phyloP scores from a whole-genome alignment of 2,888 invertebrate species.

The Hylaea fasciaria region DNA sequence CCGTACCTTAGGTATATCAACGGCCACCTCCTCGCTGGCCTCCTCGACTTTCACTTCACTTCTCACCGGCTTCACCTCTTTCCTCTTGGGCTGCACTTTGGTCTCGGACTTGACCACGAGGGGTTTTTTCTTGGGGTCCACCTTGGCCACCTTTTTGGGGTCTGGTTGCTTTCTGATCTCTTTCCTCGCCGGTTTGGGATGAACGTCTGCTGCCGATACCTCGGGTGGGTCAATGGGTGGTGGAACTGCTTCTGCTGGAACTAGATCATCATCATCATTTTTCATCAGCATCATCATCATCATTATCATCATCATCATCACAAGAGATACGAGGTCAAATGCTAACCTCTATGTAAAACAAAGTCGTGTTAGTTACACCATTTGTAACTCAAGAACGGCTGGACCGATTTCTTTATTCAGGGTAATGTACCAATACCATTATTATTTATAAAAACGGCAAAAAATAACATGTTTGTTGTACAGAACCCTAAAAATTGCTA shows the following conservation, averaged over 20 bases:
- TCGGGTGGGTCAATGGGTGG: constrained; percentile 67
- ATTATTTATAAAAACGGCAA: too few species aligned
- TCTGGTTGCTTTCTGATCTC: constrained; percentile 52
- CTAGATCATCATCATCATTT: too few species aligned
- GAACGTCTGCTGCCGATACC: constrained; percentile 68
- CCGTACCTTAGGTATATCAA: constrained; percentile 48
- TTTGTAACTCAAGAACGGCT: too few species aligned
- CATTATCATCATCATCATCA: too few species aligned
- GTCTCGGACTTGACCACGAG: constrained; percentile 50
- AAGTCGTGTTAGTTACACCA: too few species aligned
- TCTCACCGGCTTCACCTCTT: constrained; percentile 38
- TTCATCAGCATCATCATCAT: too few species aligned
- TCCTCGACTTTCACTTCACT: constrained; percentile 41
- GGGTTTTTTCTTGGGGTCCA: constrained; percentile 48
- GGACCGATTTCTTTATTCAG: too few species aligned
- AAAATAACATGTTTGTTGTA: too few species aligned
- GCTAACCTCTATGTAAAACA: too few species aligned
- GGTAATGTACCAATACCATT: too few species aligned
- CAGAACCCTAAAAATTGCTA: too few species aligned
- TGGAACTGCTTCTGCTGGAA: constrained; percentile 50
- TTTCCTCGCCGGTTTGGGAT: constrained; percentile 49
- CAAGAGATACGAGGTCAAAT: too few species aligned
- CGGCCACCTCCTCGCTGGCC: constrained; percentile 46
- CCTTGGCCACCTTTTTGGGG: constrained; percentile 46
- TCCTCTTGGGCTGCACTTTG: constrained; percentile 50